A percentile compares a stretch with the other conserved stretches of the same genome.
These are phyloP conservation scores for Steinernema carpocapsae DNA, from an alignment of 2,888 invertebrate species.

Conservation along the genomic window DNA sequence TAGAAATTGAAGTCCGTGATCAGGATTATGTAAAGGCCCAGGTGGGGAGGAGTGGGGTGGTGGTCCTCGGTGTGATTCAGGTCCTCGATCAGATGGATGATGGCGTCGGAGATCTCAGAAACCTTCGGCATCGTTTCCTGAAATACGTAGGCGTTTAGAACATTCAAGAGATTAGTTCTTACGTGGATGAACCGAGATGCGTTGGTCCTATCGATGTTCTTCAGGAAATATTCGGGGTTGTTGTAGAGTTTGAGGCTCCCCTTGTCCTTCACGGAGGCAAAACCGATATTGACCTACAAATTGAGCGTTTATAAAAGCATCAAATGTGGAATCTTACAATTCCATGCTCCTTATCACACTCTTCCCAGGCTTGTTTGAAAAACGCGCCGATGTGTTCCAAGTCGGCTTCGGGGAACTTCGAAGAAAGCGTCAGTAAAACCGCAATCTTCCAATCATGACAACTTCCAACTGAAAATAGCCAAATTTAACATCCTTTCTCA, in stretches of 20 bases:
- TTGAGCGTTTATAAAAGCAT: neutral
- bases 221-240: no score
- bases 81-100: no score
- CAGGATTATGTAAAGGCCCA: neutral
- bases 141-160: no score
- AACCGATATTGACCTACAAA: neutral
- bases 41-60: neutral
- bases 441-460: constrained; percentile 12
- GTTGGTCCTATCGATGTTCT: no score
- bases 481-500: no score
- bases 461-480: neutral
- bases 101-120: no score
- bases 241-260: no score
- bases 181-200: neutral
- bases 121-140: no score
- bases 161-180: no score
- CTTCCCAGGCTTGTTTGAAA: neutral
- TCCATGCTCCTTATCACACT: constrained; percentile 15
- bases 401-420: neutral
- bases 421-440: neutral
- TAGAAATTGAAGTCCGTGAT: constrained; percentile 4
- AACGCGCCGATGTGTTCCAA: constrained; percentile 1
- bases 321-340: neutral
- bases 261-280: neutral
- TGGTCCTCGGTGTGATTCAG: neutral